Evolutionary conservation across 1,140 invertebrate genomes (phyloP).

Genomic region (Plectus sambesii): DNA sequence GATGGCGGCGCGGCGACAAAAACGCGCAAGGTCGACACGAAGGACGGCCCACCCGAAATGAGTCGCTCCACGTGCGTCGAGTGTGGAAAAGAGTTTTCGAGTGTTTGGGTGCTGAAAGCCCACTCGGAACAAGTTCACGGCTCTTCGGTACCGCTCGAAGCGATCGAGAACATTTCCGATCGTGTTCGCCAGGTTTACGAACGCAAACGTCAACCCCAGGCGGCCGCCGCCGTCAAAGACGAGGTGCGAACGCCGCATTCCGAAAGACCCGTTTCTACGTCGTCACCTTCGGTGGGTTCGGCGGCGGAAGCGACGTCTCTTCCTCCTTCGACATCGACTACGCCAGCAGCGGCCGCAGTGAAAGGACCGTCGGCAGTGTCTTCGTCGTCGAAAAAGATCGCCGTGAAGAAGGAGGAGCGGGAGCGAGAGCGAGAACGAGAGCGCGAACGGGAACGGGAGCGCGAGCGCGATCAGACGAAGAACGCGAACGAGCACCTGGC

Average conservation of each 20-base stretch:
- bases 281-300: constrained; percentile 14
- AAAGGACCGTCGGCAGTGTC: constrained; percentile 50
- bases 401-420: no score
- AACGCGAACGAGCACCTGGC: constrained; percentile 58
- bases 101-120: constrained; percentile 84
- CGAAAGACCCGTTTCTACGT: constrained; percentile 19
- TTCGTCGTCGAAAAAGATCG: constrained; percentile 63
- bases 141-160: constrained; percentile 72
- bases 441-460: no score
- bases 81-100: constrained; percentile 84
- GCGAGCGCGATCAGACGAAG: constrained; percentile 71
- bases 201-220: constrained; percentile 17
- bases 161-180: constrained; percentile 78
- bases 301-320: no score
- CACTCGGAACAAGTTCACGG: constrained; percentile 84
- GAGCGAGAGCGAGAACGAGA: no score
- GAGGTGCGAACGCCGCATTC: constrained; percentile 9
- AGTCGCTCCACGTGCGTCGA: constrained; percentile 68
- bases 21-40: constrained; percentile 15
- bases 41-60: constrained; percentile 54
- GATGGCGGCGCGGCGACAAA: constrained; percentile 46
- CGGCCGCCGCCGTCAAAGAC: constrained; percentile 13
- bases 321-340: no score
- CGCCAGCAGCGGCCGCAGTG: constrained; percentile 16
- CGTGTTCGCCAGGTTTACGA: constrained; percentile 51